phyloP scores from a whole-genome alignment of 2,797 vertebrate genomes.

The Cryptoblepharus egeriae region DNA sequence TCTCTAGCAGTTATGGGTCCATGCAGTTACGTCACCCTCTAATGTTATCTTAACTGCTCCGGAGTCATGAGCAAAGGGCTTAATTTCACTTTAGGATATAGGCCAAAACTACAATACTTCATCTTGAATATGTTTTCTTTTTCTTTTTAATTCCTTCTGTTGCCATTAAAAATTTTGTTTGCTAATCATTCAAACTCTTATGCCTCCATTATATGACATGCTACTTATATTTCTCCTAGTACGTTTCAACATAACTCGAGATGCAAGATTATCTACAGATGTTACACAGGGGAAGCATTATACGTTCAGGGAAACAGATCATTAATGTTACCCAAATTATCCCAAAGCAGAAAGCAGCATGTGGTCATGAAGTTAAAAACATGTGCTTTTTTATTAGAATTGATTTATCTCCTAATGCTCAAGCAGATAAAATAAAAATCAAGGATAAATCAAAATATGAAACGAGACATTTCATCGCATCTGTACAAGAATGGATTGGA shows the following conservation, averaged over 20 bases:
- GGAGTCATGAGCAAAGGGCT: no score
- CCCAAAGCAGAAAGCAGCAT: conserved; percentile 13
- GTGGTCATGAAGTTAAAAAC: conserved; percentile 44
- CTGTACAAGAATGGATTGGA: conserved; percentile 36
- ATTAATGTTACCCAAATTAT: conserved; percentile 54
- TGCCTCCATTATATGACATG: background rate
- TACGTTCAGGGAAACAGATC: background rate
- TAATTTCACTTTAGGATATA: no score
- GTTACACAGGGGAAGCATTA: conserved; percentile 32
- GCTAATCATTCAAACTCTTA: background rate
- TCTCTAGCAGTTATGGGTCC: no score
- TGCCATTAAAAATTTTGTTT: conserved; percentile 36
- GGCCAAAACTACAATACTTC: no score
- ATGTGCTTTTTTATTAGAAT: conserved; percentile 42
- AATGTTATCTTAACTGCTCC: no score
- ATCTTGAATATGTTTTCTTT: background rate
- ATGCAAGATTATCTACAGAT: conserved; percentile 26
- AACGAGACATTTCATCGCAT: conserved; percentile 38
- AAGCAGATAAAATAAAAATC: conserved; percentile 52
- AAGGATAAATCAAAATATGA: conserved; percentile 32
- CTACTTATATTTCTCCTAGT: background rate
- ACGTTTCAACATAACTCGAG: conserved; percentile 31
- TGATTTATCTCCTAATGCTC: conserved; percentile 38
- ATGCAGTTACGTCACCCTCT: no score
- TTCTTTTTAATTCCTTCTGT: background rate